Percentiles rank a stretch among this genome's conserved stretches.
phyloP scores from a whole-genome alignment of 2,113 vertebrate genomes.

The Grus americana region DNA sequence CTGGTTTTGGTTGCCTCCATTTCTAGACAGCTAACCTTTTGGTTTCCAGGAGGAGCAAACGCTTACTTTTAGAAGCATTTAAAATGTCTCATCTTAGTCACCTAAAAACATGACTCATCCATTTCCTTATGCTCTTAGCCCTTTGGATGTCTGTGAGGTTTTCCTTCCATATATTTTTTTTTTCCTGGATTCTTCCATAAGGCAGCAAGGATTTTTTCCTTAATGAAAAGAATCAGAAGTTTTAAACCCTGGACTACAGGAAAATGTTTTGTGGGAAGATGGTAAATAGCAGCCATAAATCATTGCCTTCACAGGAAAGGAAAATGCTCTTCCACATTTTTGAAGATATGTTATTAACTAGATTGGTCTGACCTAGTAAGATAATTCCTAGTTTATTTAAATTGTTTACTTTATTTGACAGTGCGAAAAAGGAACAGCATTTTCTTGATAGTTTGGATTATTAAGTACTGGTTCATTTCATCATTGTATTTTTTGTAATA shows the following conservation, averaged over 20 bases:
- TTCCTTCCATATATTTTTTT: background rate
- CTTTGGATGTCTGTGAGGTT: background rate
- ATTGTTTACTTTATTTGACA: background rate
- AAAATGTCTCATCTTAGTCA: background rate
- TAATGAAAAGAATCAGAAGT: background rate
- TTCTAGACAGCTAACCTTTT: background rate
- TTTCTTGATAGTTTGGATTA: background rate
- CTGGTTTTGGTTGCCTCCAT: background rate
- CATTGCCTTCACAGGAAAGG: background rate
- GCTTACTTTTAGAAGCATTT: background rate
- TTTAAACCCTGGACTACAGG: background rate
- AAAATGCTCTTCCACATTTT: background rate
- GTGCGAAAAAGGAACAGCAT: background rate
- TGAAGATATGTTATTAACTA: background rate
- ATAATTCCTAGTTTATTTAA: background rate
- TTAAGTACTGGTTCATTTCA: background rate
- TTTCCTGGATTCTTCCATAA: background rate
- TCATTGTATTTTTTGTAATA: background rate
- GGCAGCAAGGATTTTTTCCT: background rate
- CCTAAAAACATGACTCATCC: background rate
- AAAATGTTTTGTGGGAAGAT: background rate
- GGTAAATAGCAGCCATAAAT: background rate
- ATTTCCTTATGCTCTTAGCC: background rate
- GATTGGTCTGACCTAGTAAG: background rate
- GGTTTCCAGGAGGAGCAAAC: background rate